Evolutionary conservation across 2,888 invertebrate genomes (phyloP), one percentile per base, ranked within the genome.

Genomic region (Tenthredo livida): DNA sequence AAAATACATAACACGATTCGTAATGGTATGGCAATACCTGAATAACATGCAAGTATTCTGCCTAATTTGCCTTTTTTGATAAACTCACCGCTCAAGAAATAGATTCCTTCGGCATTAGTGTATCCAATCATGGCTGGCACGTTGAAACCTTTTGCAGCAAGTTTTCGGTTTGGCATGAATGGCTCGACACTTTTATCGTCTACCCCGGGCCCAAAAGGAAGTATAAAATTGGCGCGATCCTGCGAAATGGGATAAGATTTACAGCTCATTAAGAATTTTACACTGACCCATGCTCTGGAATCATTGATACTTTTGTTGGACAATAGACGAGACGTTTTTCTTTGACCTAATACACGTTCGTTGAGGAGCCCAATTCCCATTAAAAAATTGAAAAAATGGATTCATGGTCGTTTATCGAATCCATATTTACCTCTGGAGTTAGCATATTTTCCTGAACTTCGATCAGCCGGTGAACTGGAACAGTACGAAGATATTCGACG

Each of bases 111-210:
- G 47, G 94, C 92, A 37, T 93, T 92, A 86, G 94, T 94, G 87
- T 94, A 93, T 1, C 95, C 95, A 40, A 93, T 89, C 87, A 95
- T 93, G n/a, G 93, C 92, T 0, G 95, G 95, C 1, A 95, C 94
- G 89, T 94, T 94, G 15, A 94, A 87, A 58, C 91, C 92, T 0
- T 87, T 84, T 29, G 90, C 86, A 1, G 80, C 61, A 84, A 93
- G 92, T 50, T 90, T 89, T n/a, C 89, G 87, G 25, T 93, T 65
- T 0, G 94, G 93, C 40, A 89, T 86, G 5, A 89, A 85, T 7
- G 89, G 88, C 58, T 87, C 65, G 7, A 5, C 1, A 47, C 87
- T 88, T 43, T 85, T 87, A 33, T 9, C 47, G 37, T 90, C 90
- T 5, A 86, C 1, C n/a, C 87, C 86, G 43, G 89, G 89, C 1